Evolutionary conservation across 2,888 invertebrate genomes (phyloP).

Genomic region (Embidobia sp.): DNA sequence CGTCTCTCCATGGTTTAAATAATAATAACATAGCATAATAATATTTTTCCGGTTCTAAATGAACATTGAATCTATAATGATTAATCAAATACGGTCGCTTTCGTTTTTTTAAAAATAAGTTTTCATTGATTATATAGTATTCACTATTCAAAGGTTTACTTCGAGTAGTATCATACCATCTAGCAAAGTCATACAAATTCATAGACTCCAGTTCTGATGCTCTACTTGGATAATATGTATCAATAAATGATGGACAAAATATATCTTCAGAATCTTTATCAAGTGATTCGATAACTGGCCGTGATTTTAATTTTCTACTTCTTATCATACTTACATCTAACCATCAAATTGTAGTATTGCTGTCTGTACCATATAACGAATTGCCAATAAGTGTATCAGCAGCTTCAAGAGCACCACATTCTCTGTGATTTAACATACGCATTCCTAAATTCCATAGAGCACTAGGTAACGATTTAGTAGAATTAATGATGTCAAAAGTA

Average conservation of each 20-base stretch:
- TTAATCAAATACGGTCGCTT: constrained; percentile 69
- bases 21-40: constrained; percentile 57
- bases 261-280: constrained; percentile 59
- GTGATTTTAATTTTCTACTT: no score
- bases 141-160: constrained; percentile 10
- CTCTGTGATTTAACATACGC: no score
- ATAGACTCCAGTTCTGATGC: constrained; percentile 64
- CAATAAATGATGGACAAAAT: constrained; percentile 69
- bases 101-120: not conserved
- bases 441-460: no score
- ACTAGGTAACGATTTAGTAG: no score
- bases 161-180: constrained; percentile 56
- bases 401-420: no score
- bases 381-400: no score
- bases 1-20: constrained; percentile 61
- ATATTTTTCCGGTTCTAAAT: constrained; percentile 48
- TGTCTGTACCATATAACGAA: no score
- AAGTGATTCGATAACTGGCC: no score
- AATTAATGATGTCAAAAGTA: no score
- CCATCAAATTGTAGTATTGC: no score
- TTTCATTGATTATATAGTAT: constrained; percentile 8
- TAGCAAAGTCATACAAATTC: constrained; percentile 60
- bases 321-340: no score
- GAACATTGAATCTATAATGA: constrained; percentile 62
- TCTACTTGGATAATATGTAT: constrained; percentile 68